A percentile compares a stretch with the other conserved stretches of the same genome.
Evolutionary conservation across 2,113 vertebrate genomes (phyloP).

Genomic region (Stictonetta naevosa): DNA sequence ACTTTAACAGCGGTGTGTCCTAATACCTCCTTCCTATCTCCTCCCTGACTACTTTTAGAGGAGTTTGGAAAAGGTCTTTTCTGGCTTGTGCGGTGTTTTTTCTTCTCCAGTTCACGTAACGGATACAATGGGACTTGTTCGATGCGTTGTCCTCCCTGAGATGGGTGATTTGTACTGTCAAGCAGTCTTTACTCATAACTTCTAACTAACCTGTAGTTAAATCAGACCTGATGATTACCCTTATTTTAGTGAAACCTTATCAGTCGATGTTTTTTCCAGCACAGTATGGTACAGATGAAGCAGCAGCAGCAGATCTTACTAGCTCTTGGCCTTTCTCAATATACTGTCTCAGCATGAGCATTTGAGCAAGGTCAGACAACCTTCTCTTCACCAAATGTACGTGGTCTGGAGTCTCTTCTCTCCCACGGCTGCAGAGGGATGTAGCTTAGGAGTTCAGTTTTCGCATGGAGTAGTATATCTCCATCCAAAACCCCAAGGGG

Average conservation of each 20-base stretch:
- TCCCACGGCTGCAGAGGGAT: neutral
- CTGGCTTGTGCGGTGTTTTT: neutral
- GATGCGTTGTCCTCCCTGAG: neutral
- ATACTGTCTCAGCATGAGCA: neutral
- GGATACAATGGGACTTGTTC: neutral
- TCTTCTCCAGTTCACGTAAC: neutral
- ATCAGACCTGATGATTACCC: neutral
- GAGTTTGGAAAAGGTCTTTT: neutral
- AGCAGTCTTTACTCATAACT: neutral
- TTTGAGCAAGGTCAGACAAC: constrained; percentile 15
- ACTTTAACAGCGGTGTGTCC: neutral
- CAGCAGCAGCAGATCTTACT: neutral
- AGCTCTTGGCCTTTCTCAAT: neutral
- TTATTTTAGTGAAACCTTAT: neutral
- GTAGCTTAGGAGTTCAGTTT: neutral
- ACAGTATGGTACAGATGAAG: neutral
- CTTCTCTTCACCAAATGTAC: neutral
- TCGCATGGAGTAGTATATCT: neutral
- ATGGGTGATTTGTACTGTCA: neutral
- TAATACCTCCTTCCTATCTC: neutral
- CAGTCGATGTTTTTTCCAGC: constrained; percentile 2
- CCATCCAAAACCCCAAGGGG: neutral
- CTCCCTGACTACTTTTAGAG: neutral
- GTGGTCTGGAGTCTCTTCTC: neutral
- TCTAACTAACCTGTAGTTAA: neutral